phyloP scores from a whole-genome alignment of 1,140 invertebrate species.

The Penaeus vannamei region DNA sequence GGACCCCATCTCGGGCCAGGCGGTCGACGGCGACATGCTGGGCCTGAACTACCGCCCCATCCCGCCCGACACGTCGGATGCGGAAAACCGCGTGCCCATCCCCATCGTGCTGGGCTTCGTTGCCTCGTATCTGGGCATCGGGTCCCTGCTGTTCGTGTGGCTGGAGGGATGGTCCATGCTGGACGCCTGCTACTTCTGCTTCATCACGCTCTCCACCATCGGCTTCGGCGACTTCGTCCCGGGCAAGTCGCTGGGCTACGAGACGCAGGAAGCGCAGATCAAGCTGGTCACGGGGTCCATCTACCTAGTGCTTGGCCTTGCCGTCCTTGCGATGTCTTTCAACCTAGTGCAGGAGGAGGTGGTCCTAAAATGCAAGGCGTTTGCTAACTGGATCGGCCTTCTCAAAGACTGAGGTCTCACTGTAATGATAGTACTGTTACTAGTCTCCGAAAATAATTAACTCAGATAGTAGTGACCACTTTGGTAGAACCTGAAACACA shows the following conservation, averaged over 20 bases:
- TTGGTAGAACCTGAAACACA: too few species aligned
- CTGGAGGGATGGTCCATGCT: constrained; percentile 76
- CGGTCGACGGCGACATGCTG: constrained; percentile 65
- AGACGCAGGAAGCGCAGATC: constrained; percentile 74
- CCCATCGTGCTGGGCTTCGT: constrained; percentile 55
- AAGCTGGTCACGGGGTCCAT: constrained; percentile 88
- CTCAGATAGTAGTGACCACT: too few species aligned
- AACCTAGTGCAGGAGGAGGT: constrained; percentile 93
- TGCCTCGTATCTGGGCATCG: constrained; percentile 48
- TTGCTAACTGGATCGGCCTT: constrained; percentile 78
- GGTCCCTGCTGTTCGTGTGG: constrained; percentile 61
- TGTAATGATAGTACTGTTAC: background rate
- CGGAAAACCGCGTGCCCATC: constrained; percentile 54
- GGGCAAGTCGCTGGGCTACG: constrained; percentile 76
- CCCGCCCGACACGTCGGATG: constrained; percentile 59
- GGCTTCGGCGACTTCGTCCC: constrained; percentile 89
- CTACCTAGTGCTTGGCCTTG: constrained; percentile 89
- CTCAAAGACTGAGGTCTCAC: constrained; percentile 65
- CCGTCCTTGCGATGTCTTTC: constrained; percentile 93
- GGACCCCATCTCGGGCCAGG: constrained; percentile 64
- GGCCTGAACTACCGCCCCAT: constrained; percentile 67
- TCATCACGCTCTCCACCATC: constrained; percentile 89
- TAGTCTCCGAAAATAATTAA: background rate
- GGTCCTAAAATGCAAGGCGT: constrained; percentile 80
- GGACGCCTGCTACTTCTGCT: constrained; percentile 89